Evolutionary conservation across 2,797 vertebrate species (phyloP).

Genomic region (Acropternis orthonyx): DNA sequence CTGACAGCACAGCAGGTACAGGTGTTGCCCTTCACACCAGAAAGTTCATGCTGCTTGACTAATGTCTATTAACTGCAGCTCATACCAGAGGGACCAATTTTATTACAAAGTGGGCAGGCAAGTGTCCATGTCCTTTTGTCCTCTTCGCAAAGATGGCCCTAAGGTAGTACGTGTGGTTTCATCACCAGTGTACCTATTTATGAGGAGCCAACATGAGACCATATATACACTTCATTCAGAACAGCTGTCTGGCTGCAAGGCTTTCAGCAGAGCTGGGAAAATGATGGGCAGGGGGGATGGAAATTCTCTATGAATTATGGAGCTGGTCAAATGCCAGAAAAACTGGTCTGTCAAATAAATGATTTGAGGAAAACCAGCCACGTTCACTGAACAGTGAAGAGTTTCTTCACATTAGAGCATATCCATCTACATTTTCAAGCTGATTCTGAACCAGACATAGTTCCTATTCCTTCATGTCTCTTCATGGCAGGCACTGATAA

Average conservation of each 20-base stretch:
- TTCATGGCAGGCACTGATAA: slow-evolving; percentile 52
- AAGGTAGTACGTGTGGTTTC: background rate
- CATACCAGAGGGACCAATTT: background rate
- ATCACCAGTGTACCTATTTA: background rate
- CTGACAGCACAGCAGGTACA: background rate
- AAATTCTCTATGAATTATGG: slow-evolving; percentile 28
- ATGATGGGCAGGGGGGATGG: background rate
- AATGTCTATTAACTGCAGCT: background rate
- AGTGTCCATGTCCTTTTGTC: background rate
- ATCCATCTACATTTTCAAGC: slow-evolving; percentile 46
- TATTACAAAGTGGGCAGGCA: background rate
- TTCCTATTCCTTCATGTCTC: slow-evolving; percentile 47
- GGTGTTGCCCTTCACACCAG: slow-evolving; percentile 1
- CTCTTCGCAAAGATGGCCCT: background rate
- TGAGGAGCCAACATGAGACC: background rate
- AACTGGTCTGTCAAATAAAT: slow-evolving; percentile 42
- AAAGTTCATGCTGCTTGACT: background rate
- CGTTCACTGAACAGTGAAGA: slow-evolving; percentile 35
- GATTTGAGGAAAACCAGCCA: slow-evolving; percentile 29
- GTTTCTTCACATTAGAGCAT: slow-evolving; percentile 11
- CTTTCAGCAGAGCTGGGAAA: slow-evolving; percentile 31
- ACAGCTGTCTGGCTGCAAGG: slow-evolving; percentile 27
- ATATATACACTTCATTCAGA: slow-evolving; percentile 23
- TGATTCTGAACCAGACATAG: slow-evolving; percentile 39
- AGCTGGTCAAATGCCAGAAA: slow-evolving; percentile 38